Conservation (phyloP, 2,113 vertebrate species). For the Tyrannus savana region DNA sequence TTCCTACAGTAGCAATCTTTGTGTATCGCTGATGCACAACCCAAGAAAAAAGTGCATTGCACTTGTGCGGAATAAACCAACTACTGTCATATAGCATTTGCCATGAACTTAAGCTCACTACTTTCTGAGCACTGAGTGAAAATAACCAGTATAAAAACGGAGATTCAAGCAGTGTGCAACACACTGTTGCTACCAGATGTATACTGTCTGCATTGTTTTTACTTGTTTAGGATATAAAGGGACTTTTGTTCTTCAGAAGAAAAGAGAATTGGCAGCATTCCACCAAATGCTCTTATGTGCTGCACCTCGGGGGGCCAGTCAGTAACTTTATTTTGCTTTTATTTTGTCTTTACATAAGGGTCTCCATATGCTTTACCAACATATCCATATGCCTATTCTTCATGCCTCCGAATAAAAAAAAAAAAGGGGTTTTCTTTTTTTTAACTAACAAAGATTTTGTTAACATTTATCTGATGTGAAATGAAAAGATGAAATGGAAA, state of each 20-base stretch:
- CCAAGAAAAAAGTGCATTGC: neutral
- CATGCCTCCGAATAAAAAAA: neutral
- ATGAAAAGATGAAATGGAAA: neutral
- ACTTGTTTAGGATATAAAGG: constrained; percentile 26
- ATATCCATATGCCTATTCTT: constrained; percentile 14
- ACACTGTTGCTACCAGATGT: neutral
- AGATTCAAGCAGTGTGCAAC: neutral
- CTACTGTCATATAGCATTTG: neutral
- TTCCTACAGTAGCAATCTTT: neutral
- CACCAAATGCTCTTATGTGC: neutral
- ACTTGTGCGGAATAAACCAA: neutral
- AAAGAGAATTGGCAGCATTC: constrained; percentile 31
- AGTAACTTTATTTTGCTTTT: constrained; percentile 41
- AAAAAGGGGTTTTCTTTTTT: neutral
- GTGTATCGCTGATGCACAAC: neutral
- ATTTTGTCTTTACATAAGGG: constrained; percentile 48
- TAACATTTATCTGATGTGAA: neutral
- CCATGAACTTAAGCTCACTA: neutral
- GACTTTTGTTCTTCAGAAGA: constrained; percentile 10
- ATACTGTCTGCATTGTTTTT: neutral
- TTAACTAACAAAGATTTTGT: neutral
- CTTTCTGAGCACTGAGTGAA: neutral
- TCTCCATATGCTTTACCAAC: constrained; percentile 48
- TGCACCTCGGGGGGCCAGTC: constrained; percentile 12
- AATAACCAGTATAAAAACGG: neutral